Base-by-base conservation (phyloP, 1,140 invertebrate species). In the Oryctes rhinoceros region DNA sequence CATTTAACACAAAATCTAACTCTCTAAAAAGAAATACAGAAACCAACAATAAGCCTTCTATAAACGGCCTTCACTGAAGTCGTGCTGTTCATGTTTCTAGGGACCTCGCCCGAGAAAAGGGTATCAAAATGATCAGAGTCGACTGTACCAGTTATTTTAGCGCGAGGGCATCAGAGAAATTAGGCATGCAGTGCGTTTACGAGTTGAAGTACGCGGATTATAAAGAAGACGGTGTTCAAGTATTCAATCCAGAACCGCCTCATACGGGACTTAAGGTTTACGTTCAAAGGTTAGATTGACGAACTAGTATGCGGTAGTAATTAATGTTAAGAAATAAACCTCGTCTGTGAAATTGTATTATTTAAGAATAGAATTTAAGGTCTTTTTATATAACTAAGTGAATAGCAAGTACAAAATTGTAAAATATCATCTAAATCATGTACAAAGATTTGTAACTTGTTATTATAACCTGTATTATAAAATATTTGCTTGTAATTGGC, bases 91-190 rank as follows among this genome's bases (percentile, higher is more conserved):
- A 83, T 75, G 78, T 83, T 82, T 81, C 91, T 88, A 94, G 93
- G 83, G 90, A 91, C 83, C 85, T 91, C 6, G 90, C 89, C 0
- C 86, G 85, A 76, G 87, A 91, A 78, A 85, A 88, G 75, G 89
- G 88, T 1, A 90, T 91, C 81, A 88, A 89, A 67, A 83, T 91
- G 59, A 85, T 90, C 15, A 87, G 90, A 62, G 90, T 90, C 0
- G 90, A 93, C 81, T 94, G 93, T 79, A 92, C 93, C 6, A 94
- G 93, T 79, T 88, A 90, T 74, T 95, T 91, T 85, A 94, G 94
- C 7, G 93, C 92, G 0, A 91, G 91, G 84, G 90, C 94, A 0
- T 92, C 94, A 76, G 90, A 91, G 80, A 90, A 91, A 79, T 85
- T 93, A 10, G 93, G 93, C 15, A 94, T 94, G 85, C 90, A 92